Base-by-base conservation (phyloP, 1,140 invertebrate genomes). In the Brachionus rotundiformis region DNA sequence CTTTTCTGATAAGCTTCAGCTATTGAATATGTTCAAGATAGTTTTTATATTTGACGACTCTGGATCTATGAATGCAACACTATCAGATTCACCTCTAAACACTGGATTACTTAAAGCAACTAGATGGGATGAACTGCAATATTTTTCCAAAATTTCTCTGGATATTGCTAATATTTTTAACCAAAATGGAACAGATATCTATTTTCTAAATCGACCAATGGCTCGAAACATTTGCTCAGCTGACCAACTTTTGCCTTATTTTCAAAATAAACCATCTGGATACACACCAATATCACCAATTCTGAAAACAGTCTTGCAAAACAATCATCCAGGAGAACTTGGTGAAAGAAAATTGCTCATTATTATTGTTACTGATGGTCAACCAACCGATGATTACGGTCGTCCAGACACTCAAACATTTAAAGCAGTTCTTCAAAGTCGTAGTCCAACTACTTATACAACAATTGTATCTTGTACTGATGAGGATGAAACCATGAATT, bases 31-130 rank as follows among this genome's bases (percentile, higher is more conserved):
- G 73, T 77, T 47, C 73, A 77, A 77, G n/a, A 77, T 59, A 6
- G 73, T 77, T 49, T 77, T 77, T 59, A 16, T 77, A 59, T 77
- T 77, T 59, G 73, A 77, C 19, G 73, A 77, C 23, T 77, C 73
- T 5, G 73, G 73, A 11, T 77, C 73, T 8, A 77, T 77, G 73
- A 77, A 77, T 23, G 41, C 73, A 6, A 47, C 29, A 10, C 10
- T 77, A 5, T 31, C 25, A 13, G 73, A 77, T 29, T 68, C 63
- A 16, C 47, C 47, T 6, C 29, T 80, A n/a, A 80, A 80, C 16
- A 77, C 7, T 29, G 19, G 33, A 29, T 10, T 16, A 10, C 11
- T 77, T 5, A 77, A 77, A 59, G 73, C 39, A 11, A 80, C 49
- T n/a, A 27, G 76, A 36, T 80, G 76, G 76, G 47, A 80, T 65